These are phyloP conservation scores for Scomber scombrus DNA, from an alignment of 2,113 vertebrate genomes.

Conservation along the genomic window DNA sequence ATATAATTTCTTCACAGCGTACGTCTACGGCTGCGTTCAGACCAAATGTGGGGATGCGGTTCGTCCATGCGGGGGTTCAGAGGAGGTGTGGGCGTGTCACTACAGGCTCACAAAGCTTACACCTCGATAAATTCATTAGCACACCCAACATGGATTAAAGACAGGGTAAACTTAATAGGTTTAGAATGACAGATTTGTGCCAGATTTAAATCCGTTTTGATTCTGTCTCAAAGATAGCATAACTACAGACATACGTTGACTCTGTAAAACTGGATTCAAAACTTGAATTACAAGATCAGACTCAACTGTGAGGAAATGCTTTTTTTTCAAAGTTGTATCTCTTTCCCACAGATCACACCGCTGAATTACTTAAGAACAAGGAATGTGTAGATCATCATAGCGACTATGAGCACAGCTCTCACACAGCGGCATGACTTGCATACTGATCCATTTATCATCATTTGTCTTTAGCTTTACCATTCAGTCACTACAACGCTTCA, in stretches of 20 bases:
- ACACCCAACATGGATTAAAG: constrained; percentile 49
- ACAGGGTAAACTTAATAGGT: constrained; percentile 60
- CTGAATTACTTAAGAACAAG: background rate
- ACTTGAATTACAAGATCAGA: background rate
- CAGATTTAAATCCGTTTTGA: constrained; percentile 53
- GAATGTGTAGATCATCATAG: background rate
- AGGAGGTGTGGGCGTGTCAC: too few species aligned
- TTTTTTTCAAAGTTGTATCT: background rate
- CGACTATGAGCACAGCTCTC: background rate
- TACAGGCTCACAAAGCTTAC: too few species aligned
- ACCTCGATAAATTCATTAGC: too few species aligned
- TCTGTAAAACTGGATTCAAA: background rate
- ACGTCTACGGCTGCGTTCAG: too few species aligned
- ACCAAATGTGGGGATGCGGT: too few species aligned
- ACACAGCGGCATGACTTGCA: background rate
- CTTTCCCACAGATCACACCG: background rate
- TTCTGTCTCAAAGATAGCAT: constrained; percentile 9
- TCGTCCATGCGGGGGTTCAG: too few species aligned
- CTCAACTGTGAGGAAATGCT: background rate
- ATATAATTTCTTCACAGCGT: background rate
- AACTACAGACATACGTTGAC: constrained; percentile 1
- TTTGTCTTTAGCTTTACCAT: background rate
- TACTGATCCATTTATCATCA: background rate
- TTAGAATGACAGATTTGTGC: constrained; percentile 59
- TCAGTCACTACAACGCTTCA: too few species aligned